These are phyloP conservation scores for Linepithema humile DNA, from an alignment of 1,140 invertebrate genomes.

Conservation along the genomic window DNA sequence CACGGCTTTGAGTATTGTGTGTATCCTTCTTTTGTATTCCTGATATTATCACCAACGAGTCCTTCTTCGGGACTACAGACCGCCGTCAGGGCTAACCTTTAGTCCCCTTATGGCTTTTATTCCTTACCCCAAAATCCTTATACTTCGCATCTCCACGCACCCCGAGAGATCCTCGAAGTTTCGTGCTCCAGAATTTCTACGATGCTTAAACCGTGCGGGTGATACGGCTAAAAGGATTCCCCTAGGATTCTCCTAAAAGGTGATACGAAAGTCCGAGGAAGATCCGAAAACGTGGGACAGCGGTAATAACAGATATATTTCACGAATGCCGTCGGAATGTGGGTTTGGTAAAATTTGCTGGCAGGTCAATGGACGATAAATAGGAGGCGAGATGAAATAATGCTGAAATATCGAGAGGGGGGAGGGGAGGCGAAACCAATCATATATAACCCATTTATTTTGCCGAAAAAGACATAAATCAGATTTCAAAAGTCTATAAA, in stretches of 20 bases:
- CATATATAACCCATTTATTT: slow-evolving; percentile 26
- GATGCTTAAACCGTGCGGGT: slow-evolving; percentile 14
- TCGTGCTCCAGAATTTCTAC: neutral
- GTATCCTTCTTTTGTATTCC: neutral
- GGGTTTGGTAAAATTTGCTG: slow-evolving; percentile 24
- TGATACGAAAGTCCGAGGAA: neutral
- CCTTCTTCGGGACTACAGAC: neutral
- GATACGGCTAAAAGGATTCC: slow-evolving; percentile 14
- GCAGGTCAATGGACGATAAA: slow-evolving; percentile 33
- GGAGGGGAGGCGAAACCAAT: neutral
- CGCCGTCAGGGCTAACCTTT: neutral
- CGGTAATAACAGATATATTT: slow-evolving; percentile 38
- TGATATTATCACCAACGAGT: slow-evolving; percentile 20
- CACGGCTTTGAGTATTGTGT: neutral
- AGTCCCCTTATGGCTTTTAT: neutral
- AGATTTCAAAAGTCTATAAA: neutral
- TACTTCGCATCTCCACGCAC: slow-evolving; percentile 2
- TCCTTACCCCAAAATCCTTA: neutral
- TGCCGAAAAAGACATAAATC: slow-evolving; percentile 8
- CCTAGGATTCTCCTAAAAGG: neutral
- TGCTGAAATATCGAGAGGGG: neutral
- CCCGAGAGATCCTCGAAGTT: neutral
- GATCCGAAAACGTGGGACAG: neutral
- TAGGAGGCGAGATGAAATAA: slow-evolving; percentile 42
- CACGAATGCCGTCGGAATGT: neutral